A percentile compares a stretch with the other conserved stretches of the same genome.
Conservation (phyloP, 2,797 vertebrate species). For the Dipus sagitta region DNA sequence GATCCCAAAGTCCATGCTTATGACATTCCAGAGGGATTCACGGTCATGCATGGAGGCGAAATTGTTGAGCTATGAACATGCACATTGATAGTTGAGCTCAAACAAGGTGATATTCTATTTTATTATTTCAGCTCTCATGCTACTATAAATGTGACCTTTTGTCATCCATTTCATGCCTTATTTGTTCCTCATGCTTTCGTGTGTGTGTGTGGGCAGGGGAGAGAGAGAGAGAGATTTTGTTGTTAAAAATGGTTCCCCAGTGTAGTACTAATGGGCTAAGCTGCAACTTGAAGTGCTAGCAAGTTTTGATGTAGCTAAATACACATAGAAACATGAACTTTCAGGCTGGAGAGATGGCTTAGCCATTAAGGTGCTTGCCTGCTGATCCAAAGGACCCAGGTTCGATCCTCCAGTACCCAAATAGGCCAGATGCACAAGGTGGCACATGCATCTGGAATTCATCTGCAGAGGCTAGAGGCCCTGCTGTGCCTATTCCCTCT, state of each 20-base stretch:
- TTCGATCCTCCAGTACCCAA: no score
- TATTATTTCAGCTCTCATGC: neutral
- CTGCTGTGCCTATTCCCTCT: no score
- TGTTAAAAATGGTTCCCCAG: neutral
- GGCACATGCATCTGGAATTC: no score
- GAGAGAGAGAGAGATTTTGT: neutral
- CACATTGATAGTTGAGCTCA: neutral
- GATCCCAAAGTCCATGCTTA: neutral
- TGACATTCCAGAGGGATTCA: neutral
- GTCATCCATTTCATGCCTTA: neutral
- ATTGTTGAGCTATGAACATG: neutral
- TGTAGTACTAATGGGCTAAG: rapidly evolving
- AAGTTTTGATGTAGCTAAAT: neutral
- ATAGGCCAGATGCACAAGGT: no score
- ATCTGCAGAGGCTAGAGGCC: no score
- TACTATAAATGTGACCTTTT: neutral
- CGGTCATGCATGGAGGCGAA: rapidly evolving
- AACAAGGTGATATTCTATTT: neutral
- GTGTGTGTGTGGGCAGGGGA: no score
- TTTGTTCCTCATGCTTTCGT: neutral
- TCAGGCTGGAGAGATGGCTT: no score
- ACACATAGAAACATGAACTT: neutral
- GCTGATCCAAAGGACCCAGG: no score
- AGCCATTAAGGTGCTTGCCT: no score
- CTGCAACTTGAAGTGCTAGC: neutral